Conservation (phyloP, 2,888 invertebrate genomes). For the Physocephala rufipes region DNA sequence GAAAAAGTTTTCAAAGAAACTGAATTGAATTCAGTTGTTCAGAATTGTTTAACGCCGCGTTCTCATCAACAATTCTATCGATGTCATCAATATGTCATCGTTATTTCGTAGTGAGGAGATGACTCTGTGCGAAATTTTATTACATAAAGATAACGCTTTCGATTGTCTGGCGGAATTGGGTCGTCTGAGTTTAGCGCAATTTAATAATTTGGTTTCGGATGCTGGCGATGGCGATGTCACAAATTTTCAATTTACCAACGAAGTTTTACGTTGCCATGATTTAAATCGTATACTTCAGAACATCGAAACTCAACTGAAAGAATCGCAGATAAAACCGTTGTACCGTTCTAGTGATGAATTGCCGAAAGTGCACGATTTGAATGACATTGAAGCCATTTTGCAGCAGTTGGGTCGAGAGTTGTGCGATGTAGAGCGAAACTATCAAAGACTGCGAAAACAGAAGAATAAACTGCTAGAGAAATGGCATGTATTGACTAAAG, state of each 20-base stretch:
- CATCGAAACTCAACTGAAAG: conserved; percentile 47
- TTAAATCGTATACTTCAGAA: conserved; percentile 48
- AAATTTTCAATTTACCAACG: conserved; percentile 48
- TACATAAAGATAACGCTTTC: conserved; percentile 54
- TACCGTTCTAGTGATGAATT: conserved; percentile 43
- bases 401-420: conserved; percentile 47
- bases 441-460: conserved; percentile 43
- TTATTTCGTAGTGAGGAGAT: conserved; percentile 58
- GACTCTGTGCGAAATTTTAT: conserved; percentile 51
- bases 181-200: conserved; percentile 52
- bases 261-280: conserved; percentile 52
- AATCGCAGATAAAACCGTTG: conserved; percentile 40
- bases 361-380: conserved; percentile 47
- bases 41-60: no score
- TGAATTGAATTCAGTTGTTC: no score
- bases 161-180: conserved; percentile 53
- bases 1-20: neutral
- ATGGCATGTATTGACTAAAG: conserved; percentile 49
- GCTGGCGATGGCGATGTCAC: conserved; percentile 41
- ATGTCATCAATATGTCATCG: conserved; percentile 15
- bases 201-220: conserved; percentile 44
- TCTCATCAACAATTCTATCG: neutral
- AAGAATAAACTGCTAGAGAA: conserved; percentile 48
- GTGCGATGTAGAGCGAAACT: conserved; percentile 47
- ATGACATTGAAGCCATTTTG: conserved; percentile 46